A percentile compares a stretch with the other conserved stretches of the same genome.
These are phyloP conservation scores for Copsychus sechellarum DNA, from an alignment of 2,113 vertebrate genomes.

Conservation along the genomic window DNA sequence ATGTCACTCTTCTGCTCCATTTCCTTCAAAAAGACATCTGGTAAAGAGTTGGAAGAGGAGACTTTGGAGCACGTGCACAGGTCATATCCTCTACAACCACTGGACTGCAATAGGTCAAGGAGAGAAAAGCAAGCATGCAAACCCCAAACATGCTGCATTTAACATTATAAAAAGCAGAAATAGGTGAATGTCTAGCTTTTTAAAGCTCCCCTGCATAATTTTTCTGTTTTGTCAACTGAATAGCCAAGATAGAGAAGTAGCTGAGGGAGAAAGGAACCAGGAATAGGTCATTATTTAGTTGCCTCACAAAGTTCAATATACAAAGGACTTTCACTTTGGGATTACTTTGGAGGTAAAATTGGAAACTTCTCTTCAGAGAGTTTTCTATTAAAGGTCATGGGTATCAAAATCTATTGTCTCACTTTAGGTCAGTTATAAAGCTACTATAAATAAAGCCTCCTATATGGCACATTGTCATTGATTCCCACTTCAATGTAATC, in stretches of 20 bases:
- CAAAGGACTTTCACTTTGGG: not conserved
- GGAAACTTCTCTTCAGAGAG: not conserved
- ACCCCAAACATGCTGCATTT: not conserved
- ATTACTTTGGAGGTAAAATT: not conserved
- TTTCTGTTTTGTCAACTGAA: not conserved
- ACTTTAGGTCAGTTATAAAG: slow-evolving; percentile 9
- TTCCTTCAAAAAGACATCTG: not conserved
- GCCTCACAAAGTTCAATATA: not conserved
- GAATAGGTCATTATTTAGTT: not conserved
- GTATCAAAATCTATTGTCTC: not conserved
- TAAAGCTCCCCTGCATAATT: not conserved
- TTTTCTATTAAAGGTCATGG: slow-evolving; percentile 32
- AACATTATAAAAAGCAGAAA: not conserved
- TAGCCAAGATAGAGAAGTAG: not conserved
- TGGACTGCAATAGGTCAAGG: not conserved
- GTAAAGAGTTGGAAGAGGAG: not conserved
- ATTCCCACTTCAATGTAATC: slow-evolving; percentile 24
- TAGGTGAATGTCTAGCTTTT: not conserved
- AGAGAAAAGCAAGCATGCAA: not conserved
- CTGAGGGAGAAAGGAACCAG: not conserved
- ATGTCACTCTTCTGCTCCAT: not conserved
- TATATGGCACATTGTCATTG: slow-evolving; percentile 16
- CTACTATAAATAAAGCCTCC: slow-evolving; percentile 50
- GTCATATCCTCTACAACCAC: not conserved
- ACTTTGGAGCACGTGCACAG: fast-evolving